A percentile compares a stretch with the other conserved stretches of the same genome.
phyloP scores from a whole-genome alignment of 2,888 invertebrate genomes.

The Apoda limacodes region DNA sequence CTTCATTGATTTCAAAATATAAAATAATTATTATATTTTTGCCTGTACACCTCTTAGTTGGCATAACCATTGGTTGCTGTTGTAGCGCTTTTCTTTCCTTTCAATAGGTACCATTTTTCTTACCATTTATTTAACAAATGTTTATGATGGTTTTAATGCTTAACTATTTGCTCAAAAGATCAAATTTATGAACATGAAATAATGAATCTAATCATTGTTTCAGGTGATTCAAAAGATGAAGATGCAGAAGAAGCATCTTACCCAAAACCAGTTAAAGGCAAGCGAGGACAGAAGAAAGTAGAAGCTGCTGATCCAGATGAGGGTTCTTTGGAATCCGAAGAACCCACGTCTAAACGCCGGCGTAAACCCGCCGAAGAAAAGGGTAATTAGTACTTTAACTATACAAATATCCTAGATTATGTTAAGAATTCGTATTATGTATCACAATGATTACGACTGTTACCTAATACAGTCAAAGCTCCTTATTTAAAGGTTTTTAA shows the following conservation, averaged over 20 bases:
- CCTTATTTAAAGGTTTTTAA: too few relatives aligned
- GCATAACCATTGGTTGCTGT: too few relatives aligned
- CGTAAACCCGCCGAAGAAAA: conserved; percentile 52
- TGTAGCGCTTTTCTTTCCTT: too few relatives aligned
- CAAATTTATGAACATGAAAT: not conserved
- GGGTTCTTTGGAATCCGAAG: conserved; percentile 36
- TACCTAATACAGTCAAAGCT: too few relatives aligned
- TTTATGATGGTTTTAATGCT: not conserved
- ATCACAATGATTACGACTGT: conserved; percentile 46
- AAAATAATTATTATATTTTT: too few relatives aligned
- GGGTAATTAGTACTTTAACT: conserved; percentile 55
- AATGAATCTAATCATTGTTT: too few relatives aligned
- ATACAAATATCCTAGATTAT: conserved; percentile 28
- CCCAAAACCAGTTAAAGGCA: conserved; percentile 42
- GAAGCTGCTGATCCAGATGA: conserved; percentile 30
- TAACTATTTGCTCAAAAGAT: too few relatives aligned
- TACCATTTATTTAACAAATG: too few relatives aligned
- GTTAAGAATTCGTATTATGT: conserved; percentile 38
- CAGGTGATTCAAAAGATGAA: conserved; percentile 36
- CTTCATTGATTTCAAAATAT: too few relatives aligned
- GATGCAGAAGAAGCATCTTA: conserved; percentile 36
- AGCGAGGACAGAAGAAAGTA: conserved; percentile 44
- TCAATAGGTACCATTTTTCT: too few relatives aligned
- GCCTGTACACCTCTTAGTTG: too few relatives aligned
- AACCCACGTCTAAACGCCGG: conserved; percentile 43